Percentiles rank a stretch among this genome's conserved stretches.
Conservation (phyloP, 1,140 invertebrate genomes). For the Drosophila arizonae region DNA sequence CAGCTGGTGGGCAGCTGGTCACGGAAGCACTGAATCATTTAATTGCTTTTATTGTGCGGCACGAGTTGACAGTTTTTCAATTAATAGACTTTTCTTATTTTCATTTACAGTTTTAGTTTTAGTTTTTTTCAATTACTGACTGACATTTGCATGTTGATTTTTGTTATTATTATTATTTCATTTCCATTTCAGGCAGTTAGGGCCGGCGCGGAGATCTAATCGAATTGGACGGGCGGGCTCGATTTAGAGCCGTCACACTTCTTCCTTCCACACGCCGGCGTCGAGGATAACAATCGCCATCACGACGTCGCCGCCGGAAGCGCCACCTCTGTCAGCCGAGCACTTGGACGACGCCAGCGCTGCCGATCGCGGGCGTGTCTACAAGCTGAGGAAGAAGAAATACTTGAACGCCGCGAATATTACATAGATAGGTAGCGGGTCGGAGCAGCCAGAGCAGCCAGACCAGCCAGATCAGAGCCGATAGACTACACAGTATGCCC, state of each 20-base stretch:
- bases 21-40: constrained; percentile 41
- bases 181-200: constrained; percentile 30
- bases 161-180: neutral
- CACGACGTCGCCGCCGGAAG: constrained; percentile 79
- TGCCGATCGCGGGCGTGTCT: constrained; percentile 80
- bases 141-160: neutral
- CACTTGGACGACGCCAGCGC: constrained; percentile 74
- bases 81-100: constrained; percentile 4
- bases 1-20: constrained; percentile 4
- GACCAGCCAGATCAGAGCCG: constrained; percentile 6
- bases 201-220: neutral
- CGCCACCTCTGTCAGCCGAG: constrained; percentile 65
- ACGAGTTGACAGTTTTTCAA: constrained; percentile 1
- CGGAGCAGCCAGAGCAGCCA: neutral
- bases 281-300: constrained; percentile 72
- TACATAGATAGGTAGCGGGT: constrained; percentile 54
- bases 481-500: constrained; percentile 57
- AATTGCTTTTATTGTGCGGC: constrained; percentile 41
- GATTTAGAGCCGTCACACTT: constrained; percentile 46
- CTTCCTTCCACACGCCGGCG: constrained; percentile 62
- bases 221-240: constrained; percentile 19
- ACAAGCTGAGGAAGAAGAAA: constrained; percentile 82
- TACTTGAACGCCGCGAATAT: constrained; percentile 68
- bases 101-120: too few species aligned
- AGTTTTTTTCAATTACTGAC: constrained; percentile 8